Percentiles rank a stretch among this genome's conserved stretches.
Evolutionary conservation across 2,113 vertebrate species (phyloP).

Genomic region (Echinops telfairi): DNA sequence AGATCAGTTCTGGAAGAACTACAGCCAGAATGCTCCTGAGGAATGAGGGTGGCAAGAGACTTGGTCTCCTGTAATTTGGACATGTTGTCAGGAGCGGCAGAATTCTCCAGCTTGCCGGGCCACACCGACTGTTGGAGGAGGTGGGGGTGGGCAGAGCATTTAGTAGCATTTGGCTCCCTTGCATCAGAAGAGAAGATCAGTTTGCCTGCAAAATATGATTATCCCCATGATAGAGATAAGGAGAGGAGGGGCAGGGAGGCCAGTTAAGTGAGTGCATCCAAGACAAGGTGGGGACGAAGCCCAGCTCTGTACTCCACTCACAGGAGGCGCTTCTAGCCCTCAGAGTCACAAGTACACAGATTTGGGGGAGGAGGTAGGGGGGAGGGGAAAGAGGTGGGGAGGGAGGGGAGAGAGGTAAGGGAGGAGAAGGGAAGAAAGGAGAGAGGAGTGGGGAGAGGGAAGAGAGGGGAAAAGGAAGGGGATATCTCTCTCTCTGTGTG

Average conservation of each 20-base stretch:
- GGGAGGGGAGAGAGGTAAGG: neutral
- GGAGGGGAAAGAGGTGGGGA: neutral
- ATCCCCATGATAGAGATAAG: constrained; percentile 65
- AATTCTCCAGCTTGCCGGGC: too few species aligned
- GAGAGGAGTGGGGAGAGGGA: neutral
- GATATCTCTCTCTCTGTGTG: too few species aligned
- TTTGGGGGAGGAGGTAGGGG: neutral
- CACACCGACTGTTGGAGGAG: too few species aligned
- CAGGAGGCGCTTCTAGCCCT: neutral
- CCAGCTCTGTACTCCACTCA: constrained; percentile 24
- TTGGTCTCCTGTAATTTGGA: too few species aligned
- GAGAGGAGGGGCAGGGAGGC: constrained; percentile 25
- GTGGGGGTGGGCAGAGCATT: constrained; percentile 1
- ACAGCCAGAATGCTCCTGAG: too few species aligned
- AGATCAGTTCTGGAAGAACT: too few species aligned
- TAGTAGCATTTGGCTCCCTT: constrained; percentile 50
- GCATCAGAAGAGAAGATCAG: constrained; percentile 56
- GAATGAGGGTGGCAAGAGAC: too few species aligned
- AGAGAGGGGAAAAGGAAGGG: neutral
- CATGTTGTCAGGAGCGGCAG: too few species aligned
- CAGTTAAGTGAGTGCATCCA: neutral
- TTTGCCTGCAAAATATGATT: constrained; percentile 41
- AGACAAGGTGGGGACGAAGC: neutral
- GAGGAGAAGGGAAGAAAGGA: neutral
- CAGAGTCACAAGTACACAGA: neutral